Conservation (phyloP, 2,888 invertebrate species). For the Eupithecia centaureata region DNA sequence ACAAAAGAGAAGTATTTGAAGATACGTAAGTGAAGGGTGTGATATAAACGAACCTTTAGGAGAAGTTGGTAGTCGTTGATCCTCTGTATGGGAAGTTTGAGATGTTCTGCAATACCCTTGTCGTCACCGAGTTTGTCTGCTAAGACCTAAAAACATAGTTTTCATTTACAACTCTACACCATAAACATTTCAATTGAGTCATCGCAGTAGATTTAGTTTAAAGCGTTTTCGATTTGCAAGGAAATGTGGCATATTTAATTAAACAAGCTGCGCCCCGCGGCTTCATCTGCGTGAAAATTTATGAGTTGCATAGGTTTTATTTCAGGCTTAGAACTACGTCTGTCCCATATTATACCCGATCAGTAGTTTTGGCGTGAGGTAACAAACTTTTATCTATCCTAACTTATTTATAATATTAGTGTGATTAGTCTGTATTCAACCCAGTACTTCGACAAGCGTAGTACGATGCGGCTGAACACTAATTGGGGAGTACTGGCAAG, state of each 20-base stretch:
- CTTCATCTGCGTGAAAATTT: no score
- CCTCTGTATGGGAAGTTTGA: slow-evolving; percentile 96
- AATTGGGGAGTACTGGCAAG: slow-evolving; percentile 34
- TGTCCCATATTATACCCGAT: no score
- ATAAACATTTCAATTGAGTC: neutral
- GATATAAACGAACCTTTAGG: slow-evolving; percentile 86
- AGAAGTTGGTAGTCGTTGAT: slow-evolving; percentile 98
- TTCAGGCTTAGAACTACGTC: no score
- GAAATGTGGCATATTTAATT: neutral
- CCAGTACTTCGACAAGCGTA: slow-evolving; percentile 11
- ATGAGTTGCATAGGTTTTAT: no score
- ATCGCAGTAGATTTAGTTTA: neutral
- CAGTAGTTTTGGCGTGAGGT: no score
- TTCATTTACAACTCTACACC: neutral
- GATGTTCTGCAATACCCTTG: slow-evolving; percentile 94
- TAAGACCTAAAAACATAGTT: slow-evolving; percentile 86
- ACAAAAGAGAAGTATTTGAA: neutral
- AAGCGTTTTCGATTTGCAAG: neutral
- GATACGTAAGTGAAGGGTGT: neutral
- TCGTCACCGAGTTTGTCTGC: slow-evolving; percentile 94
- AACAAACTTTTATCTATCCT: no score
- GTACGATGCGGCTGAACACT: slow-evolving; percentile 21
- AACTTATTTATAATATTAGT: no score
- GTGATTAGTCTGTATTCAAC: slow-evolving; percentile 7
- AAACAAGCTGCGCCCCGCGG: no score